Percentiles rank a stretch among this genome's conserved stretches.
Evolutionary conservation across 2,113 vertebrate species (phyloP).

Genomic region (Platichthys flesus): DNA sequence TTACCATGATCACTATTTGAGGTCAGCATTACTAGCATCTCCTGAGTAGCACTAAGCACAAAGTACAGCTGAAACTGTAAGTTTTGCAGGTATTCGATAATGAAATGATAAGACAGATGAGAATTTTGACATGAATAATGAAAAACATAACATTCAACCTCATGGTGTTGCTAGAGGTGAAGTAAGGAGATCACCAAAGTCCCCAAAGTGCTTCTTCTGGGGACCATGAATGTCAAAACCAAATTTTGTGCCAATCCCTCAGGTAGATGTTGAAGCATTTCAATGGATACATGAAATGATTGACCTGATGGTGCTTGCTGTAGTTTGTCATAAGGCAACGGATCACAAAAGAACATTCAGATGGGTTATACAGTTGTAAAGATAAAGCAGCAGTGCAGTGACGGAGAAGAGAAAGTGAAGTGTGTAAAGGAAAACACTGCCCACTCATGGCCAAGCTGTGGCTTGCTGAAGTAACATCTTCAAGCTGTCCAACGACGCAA

Average conservation of each 20-base stretch:
- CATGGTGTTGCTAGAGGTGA: too few relatives aligned
- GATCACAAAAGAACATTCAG: too few relatives aligned
- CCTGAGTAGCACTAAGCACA: background rate
- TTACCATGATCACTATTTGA: too few relatives aligned
- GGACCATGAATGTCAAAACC: background rate
- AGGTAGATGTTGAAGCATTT: too few relatives aligned
- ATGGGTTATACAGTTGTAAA: too few relatives aligned
- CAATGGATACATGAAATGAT: too few relatives aligned
- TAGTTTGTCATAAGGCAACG: too few relatives aligned
- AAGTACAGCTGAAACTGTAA: background rate
- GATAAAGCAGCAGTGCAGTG: background rate
- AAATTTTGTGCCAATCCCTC: background rate
- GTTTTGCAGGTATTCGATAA: background rate
- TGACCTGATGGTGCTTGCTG: too few relatives aligned
- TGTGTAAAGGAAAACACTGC: constrained; percentile 37
- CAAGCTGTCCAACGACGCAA: constrained; percentile 29
- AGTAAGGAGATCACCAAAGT: too few relatives aligned
- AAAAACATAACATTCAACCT: too few relatives aligned
- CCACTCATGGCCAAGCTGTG: constrained; percentile 42
- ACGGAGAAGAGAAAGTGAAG: constrained; percentile 37
- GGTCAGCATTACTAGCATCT: background rate
- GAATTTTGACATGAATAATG: too few relatives aligned
- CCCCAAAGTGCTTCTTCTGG: background rate
- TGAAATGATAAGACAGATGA: too few relatives aligned
- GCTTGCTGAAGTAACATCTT: constrained; percentile 43